phyloP scores from a whole-genome alignment of 1,140 invertebrate species.

The Halictus rubicundus region DNA sequence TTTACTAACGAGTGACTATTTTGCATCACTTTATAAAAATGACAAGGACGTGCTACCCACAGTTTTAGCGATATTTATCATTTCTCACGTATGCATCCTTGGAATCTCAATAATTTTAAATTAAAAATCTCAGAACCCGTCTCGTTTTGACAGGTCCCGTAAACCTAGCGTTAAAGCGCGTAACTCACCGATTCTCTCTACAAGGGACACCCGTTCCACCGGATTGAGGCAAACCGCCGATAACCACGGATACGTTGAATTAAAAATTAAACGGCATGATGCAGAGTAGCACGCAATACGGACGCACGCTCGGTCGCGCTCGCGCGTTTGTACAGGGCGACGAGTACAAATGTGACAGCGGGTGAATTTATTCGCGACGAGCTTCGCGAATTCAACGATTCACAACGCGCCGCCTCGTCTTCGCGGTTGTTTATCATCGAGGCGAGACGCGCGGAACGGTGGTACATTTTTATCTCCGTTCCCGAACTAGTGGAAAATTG shows the following conservation, averaged over 20 bases:
- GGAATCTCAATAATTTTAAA: too few species aligned
- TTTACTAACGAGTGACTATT: too few species aligned
- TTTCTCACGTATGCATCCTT: too few species aligned
- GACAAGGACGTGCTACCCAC: too few species aligned
- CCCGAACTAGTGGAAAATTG: conserved; percentile 23
- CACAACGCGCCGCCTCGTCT: conserved; percentile 37
- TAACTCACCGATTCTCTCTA: too few species aligned
- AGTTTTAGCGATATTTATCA: too few species aligned
- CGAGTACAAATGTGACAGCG: conserved; percentile 38
- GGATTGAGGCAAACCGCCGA: background rate
- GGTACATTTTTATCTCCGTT: background rate
- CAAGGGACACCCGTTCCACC: too few species aligned
- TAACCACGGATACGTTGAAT: background rate
- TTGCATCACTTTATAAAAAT: too few species aligned
- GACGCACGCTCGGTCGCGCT: background rate
- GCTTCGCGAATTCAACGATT: conserved; percentile 30
- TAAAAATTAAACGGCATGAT: conserved; percentile 19
- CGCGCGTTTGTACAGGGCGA: background rate
- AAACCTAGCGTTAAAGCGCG: too few species aligned
- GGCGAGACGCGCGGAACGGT: background rate
- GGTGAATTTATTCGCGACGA: conserved; percentile 34
- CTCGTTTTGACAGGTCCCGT: too few species aligned
- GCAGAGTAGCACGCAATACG: background rate
- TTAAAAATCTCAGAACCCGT: too few species aligned
- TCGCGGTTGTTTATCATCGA: conserved; percentile 16